Evolutionary conservation across 2,113 vertebrate species (phyloP).

Genomic region (Lepus europaeus): DNA sequence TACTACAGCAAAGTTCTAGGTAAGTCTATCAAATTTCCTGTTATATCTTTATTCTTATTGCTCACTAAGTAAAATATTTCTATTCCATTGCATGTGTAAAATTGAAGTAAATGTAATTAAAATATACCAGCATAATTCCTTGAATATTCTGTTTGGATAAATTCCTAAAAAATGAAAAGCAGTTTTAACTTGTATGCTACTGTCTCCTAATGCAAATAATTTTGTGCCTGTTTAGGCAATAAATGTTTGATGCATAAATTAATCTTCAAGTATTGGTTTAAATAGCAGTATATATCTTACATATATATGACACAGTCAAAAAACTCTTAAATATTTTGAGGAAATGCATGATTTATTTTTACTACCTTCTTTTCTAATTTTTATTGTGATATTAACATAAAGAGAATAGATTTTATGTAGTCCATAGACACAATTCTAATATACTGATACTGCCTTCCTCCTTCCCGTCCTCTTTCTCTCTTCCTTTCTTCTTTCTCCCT

Average conservation of each 20-base stretch:
- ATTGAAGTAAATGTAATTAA: not conserved
- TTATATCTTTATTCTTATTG: not conserved
- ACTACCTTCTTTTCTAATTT: not conserved
- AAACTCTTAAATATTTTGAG: not conserved
- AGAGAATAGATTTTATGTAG: no score
- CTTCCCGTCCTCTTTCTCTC: no score
- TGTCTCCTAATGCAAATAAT: not conserved
- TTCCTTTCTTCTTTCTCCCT: no score
- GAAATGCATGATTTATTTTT: not conserved
- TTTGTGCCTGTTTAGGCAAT: not conserved
- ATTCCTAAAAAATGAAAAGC: not conserved
- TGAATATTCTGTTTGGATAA: not conserved
- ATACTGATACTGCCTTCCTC: no score
- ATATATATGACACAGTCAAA: not conserved
- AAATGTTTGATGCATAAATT: not conserved
- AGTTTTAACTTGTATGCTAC: not conserved
- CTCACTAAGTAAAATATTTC: not conserved
- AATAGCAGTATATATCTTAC: not conserved
- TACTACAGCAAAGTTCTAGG: slow-evolving; percentile 88
- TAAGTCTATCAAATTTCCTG: slow-evolving; percentile 80
- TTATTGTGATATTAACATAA: no score
- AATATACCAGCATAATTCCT: not conserved
- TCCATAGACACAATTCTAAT: no score
- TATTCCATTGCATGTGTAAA: not conserved
- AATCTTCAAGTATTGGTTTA: not conserved